Conservation (phyloP, 2,797 vertebrate genomes). For the Coregonus suidteri region DNA sequence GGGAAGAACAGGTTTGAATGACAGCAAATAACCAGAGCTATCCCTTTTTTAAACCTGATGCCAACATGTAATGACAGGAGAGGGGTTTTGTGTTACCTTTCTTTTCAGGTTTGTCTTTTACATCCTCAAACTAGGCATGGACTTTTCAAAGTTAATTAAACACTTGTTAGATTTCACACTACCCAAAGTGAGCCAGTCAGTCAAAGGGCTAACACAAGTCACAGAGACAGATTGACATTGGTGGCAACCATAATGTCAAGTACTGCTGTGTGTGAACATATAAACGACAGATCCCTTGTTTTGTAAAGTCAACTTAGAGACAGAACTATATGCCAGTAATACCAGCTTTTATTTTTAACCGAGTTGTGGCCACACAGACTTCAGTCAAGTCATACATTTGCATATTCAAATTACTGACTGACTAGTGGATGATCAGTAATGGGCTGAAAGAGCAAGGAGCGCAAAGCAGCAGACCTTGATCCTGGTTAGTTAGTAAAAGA, state of each 20-base stretch:
- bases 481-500: slow-evolving; percentile 1
- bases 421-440: not conserved
- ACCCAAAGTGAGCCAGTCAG: not conserved
- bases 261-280: slow-evolving; percentile 1
- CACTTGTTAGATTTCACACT: not conserved
- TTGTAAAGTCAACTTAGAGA: not conserved
- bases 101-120: slow-evolving; percentile 15
- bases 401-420: slow-evolving; percentile 10
- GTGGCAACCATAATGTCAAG: slow-evolving; percentile 14
- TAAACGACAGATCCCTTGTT: not conserved
- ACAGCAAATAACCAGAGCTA: slow-evolving; percentile 38
- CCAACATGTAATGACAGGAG: slow-evolving; percentile 39
- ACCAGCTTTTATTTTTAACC: slow-evolving; percentile 46
- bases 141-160: slow-evolving; percentile 36
- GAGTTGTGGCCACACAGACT: slow-evolving; percentile 53
- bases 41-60: slow-evolving; percentile 74
- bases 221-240: slow-evolving; percentile 10
- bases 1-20: slow-evolving; percentile 26
- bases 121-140: slow-evolving; percentile 21
- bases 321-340: slow-evolving; percentile 10
- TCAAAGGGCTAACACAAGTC: not conserved
- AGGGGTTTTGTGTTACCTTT: not conserved
- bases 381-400: not conserved
- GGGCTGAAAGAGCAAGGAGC: not conserved
- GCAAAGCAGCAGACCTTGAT: slow-evolving; percentile 14